Conservation (phyloP, 2,888 invertebrate species). For the Limnephilus lunatus region DNA sequence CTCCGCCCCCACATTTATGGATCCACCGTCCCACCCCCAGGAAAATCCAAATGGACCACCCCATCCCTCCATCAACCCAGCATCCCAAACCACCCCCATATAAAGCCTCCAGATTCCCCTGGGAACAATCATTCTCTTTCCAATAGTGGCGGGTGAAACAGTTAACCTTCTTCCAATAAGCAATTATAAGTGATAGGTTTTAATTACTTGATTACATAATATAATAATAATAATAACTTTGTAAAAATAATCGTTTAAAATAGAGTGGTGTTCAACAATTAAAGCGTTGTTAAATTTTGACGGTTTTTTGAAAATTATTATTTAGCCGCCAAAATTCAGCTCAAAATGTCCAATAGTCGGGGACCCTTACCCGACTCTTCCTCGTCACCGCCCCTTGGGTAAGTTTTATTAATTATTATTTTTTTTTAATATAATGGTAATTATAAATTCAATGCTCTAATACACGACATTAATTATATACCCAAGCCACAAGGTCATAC, state of each 20-base stretch:
- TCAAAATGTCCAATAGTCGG: constrained; percentile 64
- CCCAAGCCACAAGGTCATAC: too few relatives aligned
- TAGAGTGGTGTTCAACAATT: neutral
- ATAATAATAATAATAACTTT: neutral
- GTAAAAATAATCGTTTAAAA: neutral
- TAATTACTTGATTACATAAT: neutral
- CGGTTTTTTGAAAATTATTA: neutral
- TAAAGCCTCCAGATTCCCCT: constrained; percentile 39
- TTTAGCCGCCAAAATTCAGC: constrained; percentile 56
- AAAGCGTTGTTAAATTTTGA: neutral
- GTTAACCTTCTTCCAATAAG: neutral
- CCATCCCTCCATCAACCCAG: constrained; percentile 2
- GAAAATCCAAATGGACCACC: constrained; percentile 23
- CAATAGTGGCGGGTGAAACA: constrained; percentile 10
- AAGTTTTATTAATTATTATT: constrained; percentile 66
- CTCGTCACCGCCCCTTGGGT: constrained; percentile 84
- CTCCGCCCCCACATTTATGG: constrained; percentile 45
- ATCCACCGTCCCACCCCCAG: constrained; percentile 44
- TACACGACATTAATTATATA: too few relatives aligned
- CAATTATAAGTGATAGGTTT: neutral
- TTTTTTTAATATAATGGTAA: too few relatives aligned
- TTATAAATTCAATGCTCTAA: too few relatives aligned
- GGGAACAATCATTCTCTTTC: constrained; percentile 48
- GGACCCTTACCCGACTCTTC: constrained; percentile 80
- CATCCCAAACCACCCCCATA: constrained; percentile 10